Evolutionary conservation across 2,888 invertebrate species (phyloP).

Genomic region (Callyntrura sp.): DNA sequence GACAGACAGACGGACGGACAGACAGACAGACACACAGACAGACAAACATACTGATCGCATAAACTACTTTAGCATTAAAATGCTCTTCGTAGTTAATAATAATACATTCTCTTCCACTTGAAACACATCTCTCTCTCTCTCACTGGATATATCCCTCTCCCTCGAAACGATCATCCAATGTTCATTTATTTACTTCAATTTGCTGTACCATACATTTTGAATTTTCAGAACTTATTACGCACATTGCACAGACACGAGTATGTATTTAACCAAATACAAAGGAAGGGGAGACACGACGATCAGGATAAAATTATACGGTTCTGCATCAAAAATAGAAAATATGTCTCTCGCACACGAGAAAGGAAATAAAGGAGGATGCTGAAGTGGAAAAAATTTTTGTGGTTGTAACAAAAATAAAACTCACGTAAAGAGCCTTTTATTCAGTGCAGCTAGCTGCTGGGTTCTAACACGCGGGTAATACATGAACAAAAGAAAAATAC

Average conservation of each 20-base stretch:
- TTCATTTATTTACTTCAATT: slow-evolving; percentile 8
- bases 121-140: neutral
- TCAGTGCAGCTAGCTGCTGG: neutral
- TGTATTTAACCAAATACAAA: slow-evolving; percentile 21
- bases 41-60: no score
- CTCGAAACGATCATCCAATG: neutral
- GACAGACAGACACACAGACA: no score
- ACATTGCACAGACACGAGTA: neutral
- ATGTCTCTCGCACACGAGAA: slow-evolving; percentile 32
- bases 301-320: slow-evolving; percentile 6
- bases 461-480: neutral
- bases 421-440: slow-evolving; percentile 5
- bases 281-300: neutral
- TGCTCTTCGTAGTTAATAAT: no score
- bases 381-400: slow-evolving; percentile 29
- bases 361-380: slow-evolving; percentile 51
- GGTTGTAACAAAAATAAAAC: neutral
- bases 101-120: slow-evolving; percentile 44
- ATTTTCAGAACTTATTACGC: neutral
- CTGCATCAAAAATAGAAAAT: slow-evolving; percentile 47
- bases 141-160: no score
- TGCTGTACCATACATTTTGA: neutral
- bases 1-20: no score
- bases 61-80: no score
- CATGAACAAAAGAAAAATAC: slow-evolving; percentile 1